These are phyloP conservation scores for Anorthoa munda DNA, from an alignment of 2,888 invertebrate species.

Conservation along the genomic window DNA sequence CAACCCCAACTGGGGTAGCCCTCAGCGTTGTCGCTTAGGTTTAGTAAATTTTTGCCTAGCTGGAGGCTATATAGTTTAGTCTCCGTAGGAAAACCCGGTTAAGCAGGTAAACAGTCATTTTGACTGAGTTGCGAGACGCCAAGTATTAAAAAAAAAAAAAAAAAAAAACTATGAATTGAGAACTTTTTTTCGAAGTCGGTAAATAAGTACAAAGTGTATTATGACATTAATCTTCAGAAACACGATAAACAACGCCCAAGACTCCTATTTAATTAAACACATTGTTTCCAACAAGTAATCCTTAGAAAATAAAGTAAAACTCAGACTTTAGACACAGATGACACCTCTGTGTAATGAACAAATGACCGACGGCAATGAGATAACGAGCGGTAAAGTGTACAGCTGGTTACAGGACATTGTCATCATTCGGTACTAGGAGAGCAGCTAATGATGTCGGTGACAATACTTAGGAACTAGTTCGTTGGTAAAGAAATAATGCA, in stretches of 20 bases:
- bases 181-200: too few relatives aligned
- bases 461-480: not conserved
- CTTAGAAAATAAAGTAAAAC: slow-evolving; percentile 14
- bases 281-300: not conserved
- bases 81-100: too few relatives aligned
- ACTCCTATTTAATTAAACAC: not conserved
- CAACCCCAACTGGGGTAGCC: too few relatives aligned
- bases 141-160: too few relatives aligned
- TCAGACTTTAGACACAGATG: slow-evolving; percentile 51
- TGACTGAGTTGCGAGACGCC: too few relatives aligned
- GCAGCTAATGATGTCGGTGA: slow-evolving; percentile 40
- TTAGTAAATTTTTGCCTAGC: too few relatives aligned
- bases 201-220: not conserved
- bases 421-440: slow-evolving; percentile 41
- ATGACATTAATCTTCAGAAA: not conserved
- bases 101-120: too few relatives aligned
- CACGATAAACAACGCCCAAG: not conserved
- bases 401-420: slow-evolving; percentile 43
- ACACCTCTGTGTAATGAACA: slow-evolving; percentile 64
- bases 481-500: not conserved
- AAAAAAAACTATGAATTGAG: too few relatives aligned
- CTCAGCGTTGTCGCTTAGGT: too few relatives aligned
- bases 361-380: slow-evolving; percentile 68
- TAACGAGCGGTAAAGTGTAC: slow-evolving; percentile 59
- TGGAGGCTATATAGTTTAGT: too few relatives aligned